Percentiles rank a stretch among this genome's conserved stretches.
phyloP scores from a whole-genome alignment of 2,797 vertebrate species.

The Anabacerthia variegaticeps region DNA sequence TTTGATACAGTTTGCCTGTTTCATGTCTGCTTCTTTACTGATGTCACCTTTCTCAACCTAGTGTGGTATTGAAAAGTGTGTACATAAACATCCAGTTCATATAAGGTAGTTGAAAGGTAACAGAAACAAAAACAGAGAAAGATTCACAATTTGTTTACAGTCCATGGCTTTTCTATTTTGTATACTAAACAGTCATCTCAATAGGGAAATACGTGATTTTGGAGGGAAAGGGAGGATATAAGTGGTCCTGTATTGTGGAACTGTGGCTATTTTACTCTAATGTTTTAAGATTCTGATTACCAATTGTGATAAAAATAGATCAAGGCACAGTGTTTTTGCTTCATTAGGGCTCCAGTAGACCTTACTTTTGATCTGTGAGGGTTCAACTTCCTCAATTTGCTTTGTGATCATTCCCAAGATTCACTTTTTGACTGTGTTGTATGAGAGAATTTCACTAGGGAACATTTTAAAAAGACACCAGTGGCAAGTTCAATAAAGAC shows the following conservation, averaged over 20 bases:
- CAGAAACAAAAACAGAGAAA: neutral
- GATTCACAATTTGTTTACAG: neutral
- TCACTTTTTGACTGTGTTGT: neutral
- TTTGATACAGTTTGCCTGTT: neutral
- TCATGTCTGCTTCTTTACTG: neutral
- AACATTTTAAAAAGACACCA: neutral
- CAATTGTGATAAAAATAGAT: neutral
- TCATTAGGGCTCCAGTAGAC: neutral
- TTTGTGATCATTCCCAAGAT: neutral
- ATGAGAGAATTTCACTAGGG: neutral
- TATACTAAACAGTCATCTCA: neutral
- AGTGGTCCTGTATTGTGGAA: neutral
- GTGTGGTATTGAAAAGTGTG: neutral
- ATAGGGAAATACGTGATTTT: neutral
- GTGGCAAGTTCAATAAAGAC: neutral
- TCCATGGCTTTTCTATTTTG: neutral
- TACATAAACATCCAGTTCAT: neutral
- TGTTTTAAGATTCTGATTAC: neutral
- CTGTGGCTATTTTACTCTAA: neutral
- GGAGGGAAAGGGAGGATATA: neutral
- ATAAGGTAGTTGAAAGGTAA: neutral
- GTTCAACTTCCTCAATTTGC: neutral
- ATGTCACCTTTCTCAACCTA: neutral
- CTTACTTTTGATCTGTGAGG: neutral
- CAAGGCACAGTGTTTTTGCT: neutral